Percentiles rank a stretch among this genome's conserved stretches.
phyloP scores from a whole-genome alignment of 2,888 invertebrate species.

The Poecilus cupreus region DNA sequence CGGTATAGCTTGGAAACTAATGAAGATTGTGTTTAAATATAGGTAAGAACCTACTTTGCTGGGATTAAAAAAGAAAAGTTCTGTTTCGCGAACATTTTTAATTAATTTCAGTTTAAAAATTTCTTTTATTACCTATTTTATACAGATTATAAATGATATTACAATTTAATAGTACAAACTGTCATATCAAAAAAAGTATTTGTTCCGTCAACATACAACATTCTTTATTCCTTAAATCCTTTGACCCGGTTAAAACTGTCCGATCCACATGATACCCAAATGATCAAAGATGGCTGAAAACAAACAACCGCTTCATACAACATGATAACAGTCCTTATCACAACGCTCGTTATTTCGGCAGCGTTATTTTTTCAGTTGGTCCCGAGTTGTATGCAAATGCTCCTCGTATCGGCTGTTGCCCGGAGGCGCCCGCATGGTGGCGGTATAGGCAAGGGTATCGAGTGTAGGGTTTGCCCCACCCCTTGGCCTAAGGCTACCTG shows the following conservation, averaged over 20 bases:
- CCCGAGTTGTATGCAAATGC: constrained; percentile 14
- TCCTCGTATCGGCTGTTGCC: neutral
- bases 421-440: neutral
- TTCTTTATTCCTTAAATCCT: constrained; percentile 17
- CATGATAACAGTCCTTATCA: neutral
- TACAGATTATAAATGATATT: neutral
- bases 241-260: constrained; percentile 18
- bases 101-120: neutral
- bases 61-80: constrained; percentile 11
- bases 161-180: neutral
- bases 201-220: neutral
- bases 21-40: neutral
- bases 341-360: constrained; percentile 15
- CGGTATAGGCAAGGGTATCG: neutral
- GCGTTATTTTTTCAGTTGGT: constrained; percentile 32
- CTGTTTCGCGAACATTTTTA: neutral
- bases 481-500: neutral
- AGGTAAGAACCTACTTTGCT: constrained; percentile 1
- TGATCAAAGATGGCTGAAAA: constrained; percentile 31
- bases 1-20: constrained; percentile 4
- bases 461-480: neutral
- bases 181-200: neutral
- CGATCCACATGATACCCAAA: neutral
- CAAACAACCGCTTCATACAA: constrained; percentile 27
- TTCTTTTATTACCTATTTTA: neutral